Conservation (phyloP, 2,113 vertebrate genomes). For the Aplodontia rufa region DNA sequence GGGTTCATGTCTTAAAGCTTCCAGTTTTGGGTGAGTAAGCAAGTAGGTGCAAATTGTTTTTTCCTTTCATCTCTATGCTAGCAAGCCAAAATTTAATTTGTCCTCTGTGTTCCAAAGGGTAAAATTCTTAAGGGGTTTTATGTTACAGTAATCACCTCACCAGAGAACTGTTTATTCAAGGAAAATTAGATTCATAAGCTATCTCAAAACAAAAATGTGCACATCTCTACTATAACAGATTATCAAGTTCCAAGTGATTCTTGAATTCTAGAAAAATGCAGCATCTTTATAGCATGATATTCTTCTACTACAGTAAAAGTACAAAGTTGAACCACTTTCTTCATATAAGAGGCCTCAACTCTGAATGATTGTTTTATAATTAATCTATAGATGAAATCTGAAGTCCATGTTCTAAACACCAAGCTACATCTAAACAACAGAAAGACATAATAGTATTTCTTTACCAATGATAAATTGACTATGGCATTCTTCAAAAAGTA, state of each 20-base stretch:
- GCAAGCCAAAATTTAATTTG: slow-evolving; percentile 39
- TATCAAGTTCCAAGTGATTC: slow-evolving; percentile 53
- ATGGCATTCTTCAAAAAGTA: not conserved
- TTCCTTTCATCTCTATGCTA: not conserved
- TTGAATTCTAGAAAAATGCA: slow-evolving; percentile 54
- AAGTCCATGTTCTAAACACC: not conserved
- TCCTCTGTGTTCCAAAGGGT: slow-evolving; percentile 1
- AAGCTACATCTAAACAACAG: slow-evolving; percentile 29
- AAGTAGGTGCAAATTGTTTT: slow-evolving; percentile 12
- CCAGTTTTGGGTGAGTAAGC: not conserved
- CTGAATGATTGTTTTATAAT: not conserved
- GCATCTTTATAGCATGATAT: slow-evolving; percentile 23
- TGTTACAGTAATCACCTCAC: slow-evolving; percentile 62
- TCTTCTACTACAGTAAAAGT: not conserved
- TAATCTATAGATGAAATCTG: slow-evolving; percentile 42
- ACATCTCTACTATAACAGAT: not conserved
- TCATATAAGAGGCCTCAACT: slow-evolving; percentile 13
- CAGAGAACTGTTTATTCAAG: slow-evolving; percentile 24
- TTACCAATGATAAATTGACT: not conserved
- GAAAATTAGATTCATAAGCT: slow-evolving; percentile 52
- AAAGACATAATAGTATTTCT: not conserved
- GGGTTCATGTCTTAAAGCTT: slow-evolving; percentile 9
- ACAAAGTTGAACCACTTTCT: slow-evolving; percentile 59
- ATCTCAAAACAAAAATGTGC: slow-evolving; percentile 21
- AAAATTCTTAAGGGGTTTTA: slow-evolving; percentile 52